Evolutionary conservation across 2,113 vertebrate species (phyloP).

Genomic region (Corvus moneduloides): DNA sequence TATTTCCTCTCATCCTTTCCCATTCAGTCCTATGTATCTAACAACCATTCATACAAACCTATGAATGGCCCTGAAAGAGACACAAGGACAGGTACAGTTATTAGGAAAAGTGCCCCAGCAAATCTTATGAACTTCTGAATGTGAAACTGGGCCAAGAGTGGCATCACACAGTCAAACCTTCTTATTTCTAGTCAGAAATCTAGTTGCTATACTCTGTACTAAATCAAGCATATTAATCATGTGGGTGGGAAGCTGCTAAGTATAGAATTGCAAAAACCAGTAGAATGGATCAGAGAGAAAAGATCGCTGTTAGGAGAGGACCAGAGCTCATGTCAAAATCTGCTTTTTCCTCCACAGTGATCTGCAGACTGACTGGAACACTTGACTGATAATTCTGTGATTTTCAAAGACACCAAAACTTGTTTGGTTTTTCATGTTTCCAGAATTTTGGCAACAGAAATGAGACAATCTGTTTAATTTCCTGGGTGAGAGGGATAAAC

Average conservation of each 20-base stretch:
- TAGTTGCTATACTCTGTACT: background rate
- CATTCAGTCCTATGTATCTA: background rate
- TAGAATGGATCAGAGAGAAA: background rate
- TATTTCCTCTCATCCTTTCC: background rate
- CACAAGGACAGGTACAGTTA: background rate
- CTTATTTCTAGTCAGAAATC: background rate
- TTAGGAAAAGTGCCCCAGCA: background rate
- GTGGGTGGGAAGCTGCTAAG: background rate
- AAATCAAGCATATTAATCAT: background rate
- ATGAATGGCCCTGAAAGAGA: background rate
- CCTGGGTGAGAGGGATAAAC: background rate
- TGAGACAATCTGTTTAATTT: conserved; percentile 14
- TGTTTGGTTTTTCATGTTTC: background rate
- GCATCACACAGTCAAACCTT: background rate
- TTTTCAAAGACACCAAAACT: background rate
- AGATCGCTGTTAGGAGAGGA: background rate
- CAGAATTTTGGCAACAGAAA: conserved; percentile 1
- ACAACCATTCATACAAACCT: background rate
- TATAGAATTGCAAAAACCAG: background rate
- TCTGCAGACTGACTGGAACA: background rate
- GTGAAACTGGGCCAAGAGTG: background rate
- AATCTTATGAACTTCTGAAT: background rate
- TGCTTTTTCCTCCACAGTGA: background rate
- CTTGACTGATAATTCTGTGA: background rate
- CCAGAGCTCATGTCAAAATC: background rate